These are phyloP conservation scores for Phataginus tricuspis DNA, from an alignment of 2,797 vertebrate genomes.

Conservation along the genomic window DNA sequence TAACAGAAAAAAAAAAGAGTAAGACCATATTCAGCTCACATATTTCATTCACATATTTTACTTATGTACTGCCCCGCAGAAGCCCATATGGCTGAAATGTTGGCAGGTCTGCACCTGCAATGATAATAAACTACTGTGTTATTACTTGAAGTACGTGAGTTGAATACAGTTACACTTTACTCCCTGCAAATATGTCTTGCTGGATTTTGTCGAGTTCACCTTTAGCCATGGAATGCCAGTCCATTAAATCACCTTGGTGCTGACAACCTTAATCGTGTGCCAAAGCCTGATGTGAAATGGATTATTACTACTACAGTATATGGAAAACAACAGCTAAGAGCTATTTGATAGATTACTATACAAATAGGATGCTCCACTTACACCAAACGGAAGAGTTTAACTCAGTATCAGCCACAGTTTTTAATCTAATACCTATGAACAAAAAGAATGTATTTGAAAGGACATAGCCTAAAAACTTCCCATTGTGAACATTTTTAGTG, in stretches of 20 bases:
- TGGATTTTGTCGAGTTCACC: slow-evolving; percentile 51
- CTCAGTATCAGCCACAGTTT: neutral
- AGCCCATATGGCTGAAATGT: slow-evolving; percentile 77
- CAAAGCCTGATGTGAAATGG: neutral
- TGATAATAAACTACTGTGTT: slow-evolving; percentile 79
- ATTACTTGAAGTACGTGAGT: slow-evolving; percentile 55
- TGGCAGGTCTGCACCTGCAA: slow-evolving; percentile 71
- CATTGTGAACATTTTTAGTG: neutral
- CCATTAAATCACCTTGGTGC: slow-evolving; percentile 40
- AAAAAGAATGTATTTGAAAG: neutral
- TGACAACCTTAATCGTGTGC: slow-evolving; percentile 44
- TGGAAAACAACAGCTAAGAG: neutral
- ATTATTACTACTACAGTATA: slow-evolving; percentile 18
- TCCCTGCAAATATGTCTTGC: slow-evolving; percentile 42
- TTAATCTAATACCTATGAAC: neutral
- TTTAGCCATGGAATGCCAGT: slow-evolving; percentile 29
- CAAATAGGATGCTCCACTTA: neutral
- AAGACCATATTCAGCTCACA: slow-evolving; percentile 47
- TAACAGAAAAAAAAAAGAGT: slow-evolving; percentile 57
- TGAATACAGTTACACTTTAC: slow-evolving; percentile 57
- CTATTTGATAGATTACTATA: neutral
- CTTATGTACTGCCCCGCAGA: slow-evolving; percentile 69
- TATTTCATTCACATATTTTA: slow-evolving; percentile 80
- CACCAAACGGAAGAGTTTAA: neutral
- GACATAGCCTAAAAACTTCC: neutral